Percentiles rank a stretch among this genome's conserved stretches.
phyloP scores from a whole-genome alignment of 1,140 invertebrate genomes.

The Marisa cornuarietis region DNA sequence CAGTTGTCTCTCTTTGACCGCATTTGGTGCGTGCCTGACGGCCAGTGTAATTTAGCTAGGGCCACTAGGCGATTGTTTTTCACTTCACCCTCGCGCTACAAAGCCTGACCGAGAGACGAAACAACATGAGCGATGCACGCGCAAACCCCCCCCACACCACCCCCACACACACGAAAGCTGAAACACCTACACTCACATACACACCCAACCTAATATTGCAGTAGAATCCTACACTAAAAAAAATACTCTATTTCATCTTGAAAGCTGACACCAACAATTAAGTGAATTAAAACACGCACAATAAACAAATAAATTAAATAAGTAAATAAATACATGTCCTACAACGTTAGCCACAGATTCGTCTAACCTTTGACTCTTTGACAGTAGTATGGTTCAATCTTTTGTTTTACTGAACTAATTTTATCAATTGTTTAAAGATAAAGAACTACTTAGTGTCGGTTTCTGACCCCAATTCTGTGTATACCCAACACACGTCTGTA shows the following conservation, averaged over 20 bases:
- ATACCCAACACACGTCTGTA: too few relatives aligned
- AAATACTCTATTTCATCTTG: background rate
- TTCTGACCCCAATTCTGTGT: too few relatives aligned
- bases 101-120: background rate
- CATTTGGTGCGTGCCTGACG: too few relatives aligned
- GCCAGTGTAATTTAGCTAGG: too few relatives aligned
- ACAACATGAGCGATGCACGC: background rate
- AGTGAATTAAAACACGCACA: too few relatives aligned
- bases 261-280: background rate
- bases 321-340: background rate
- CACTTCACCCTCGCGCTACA: background rate
- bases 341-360: background rate
- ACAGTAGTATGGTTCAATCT: background rate
- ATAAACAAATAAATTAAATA: background rate
- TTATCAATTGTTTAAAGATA: background rate
- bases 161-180: background rate
- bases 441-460: background rate
- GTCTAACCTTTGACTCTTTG: background rate
- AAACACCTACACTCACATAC: background rate
- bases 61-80: too few relatives aligned
- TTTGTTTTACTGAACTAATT: background rate
- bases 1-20: background rate
- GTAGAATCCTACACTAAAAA: background rate
- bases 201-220: background rate
- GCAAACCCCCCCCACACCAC: background rate